phyloP scores from a whole-genome alignment of 2,888 invertebrate species.

The Ellobium chinense region DNA sequence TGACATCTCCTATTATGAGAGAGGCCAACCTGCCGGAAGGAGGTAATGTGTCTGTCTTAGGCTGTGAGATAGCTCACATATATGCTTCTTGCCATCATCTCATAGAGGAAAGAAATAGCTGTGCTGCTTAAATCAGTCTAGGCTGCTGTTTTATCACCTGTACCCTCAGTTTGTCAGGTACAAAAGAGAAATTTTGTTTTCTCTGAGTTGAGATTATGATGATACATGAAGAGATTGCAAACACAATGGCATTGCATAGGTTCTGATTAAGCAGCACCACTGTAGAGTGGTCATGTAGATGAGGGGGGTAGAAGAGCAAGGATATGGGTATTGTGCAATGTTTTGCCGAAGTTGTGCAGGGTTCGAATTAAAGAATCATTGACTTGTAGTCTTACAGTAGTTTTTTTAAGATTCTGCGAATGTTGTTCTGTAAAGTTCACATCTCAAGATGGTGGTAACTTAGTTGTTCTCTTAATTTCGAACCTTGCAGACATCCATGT shows the following conservation, averaged over 20 bases:
- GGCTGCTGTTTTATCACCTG: too few relatives aligned
- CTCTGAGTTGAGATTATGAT: background rate
- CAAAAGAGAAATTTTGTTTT: background rate
- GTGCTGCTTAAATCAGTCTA: slow-evolving; percentile 22
- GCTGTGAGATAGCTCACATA: background rate
- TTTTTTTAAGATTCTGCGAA: too few relatives aligned
- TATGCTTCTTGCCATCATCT: too few relatives aligned
- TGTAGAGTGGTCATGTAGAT: slow-evolving; percentile 66
- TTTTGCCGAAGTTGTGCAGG: background rate
- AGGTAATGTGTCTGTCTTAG: slow-evolving; percentile 45
- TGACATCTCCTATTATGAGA: slow-evolving; percentile 95
- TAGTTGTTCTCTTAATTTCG: slow-evolving; percentile 1
- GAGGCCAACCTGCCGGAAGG: slow-evolving; percentile 81
- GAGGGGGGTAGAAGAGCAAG: background rate
- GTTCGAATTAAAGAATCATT: slow-evolving; percentile 22
- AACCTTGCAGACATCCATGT: background rate
- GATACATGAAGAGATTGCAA: background rate
- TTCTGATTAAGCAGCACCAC: slow-evolving; percentile 20
- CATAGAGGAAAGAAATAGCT: slow-evolving; percentile 17
- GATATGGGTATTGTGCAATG: too few relatives aligned
- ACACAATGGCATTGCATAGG: background rate
- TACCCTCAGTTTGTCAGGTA: too few relatives aligned
- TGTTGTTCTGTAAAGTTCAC: background rate
- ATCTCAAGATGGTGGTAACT: background rate
- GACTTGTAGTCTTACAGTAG: too few relatives aligned